Evolutionary conservation across 1,140 invertebrate genomes (phyloP).

Genomic region (Penaeus chinensis): DNA sequence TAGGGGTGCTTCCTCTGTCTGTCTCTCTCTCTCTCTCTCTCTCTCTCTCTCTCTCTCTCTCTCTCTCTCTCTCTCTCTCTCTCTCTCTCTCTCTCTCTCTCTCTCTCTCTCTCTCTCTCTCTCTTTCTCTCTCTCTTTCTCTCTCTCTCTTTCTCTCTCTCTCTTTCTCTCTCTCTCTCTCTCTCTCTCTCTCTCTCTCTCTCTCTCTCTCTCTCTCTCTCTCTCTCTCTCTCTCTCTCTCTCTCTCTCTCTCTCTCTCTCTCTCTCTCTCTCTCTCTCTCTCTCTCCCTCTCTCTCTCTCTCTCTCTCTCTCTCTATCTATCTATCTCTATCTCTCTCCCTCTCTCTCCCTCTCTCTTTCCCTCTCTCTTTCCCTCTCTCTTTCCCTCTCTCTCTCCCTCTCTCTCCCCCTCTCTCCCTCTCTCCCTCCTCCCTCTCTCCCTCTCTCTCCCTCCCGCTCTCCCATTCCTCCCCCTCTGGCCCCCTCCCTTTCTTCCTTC

Average conservation of each 20-base stretch:
- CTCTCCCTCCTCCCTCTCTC: background rate
- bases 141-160: background rate
- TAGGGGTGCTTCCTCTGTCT: too few relatives aligned
- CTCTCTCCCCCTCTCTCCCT: background rate
- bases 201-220: constrained; percentile 20
- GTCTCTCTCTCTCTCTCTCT: too few relatives aligned
- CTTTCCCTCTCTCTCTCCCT: background rate
- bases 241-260: background rate
- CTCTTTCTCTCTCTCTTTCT: background rate
- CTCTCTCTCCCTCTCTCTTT: background rate
- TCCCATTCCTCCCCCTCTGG: background rate
- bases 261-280: background rate
- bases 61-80: background rate
- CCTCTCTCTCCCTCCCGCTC: background rate
- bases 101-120: background rate
- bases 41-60: background rate
- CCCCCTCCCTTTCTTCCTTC: background rate
- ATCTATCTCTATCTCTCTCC: background rate
- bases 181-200: background rate
- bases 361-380: background rate
- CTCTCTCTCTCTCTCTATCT: background rate
- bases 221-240: constrained; percentile 17
- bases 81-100: background rate
- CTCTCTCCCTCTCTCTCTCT: background rate
- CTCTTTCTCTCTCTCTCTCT: background rate